phyloP scores from a whole-genome alignment of 2,888 invertebrate genomes.

The Dichetophora obliterata region DNA sequence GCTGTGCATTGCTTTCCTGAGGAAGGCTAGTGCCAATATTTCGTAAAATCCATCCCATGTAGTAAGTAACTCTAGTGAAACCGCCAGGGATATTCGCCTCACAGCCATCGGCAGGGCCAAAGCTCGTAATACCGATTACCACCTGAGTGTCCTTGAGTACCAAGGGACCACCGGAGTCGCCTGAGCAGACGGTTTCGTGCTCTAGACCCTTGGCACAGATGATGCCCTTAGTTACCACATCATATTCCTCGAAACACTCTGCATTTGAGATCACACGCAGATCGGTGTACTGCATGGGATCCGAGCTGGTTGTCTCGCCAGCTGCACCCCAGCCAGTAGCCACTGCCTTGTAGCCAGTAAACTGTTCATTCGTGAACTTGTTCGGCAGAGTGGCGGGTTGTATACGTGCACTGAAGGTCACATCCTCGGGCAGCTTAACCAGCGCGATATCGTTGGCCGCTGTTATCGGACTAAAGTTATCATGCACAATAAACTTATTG shows the following conservation, averaged over 20 bases:
- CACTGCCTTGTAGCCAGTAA: conserved; percentile 60
- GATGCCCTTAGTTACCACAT: conserved; percentile 63
- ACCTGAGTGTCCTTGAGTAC: conserved; percentile 61
- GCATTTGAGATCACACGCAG: conserved; percentile 64
- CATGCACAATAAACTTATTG: conserved; percentile 65
- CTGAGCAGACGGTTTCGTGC: conserved; percentile 66
- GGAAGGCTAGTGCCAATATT: conserved; percentile 57
- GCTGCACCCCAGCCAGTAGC: conserved; percentile 68
- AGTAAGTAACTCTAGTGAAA: conserved; percentile 65
- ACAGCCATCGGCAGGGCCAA: conserved; percentile 66
- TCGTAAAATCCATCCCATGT: conserved; percentile 65
- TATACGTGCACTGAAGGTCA: conserved; percentile 61
- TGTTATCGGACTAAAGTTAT: conserved; percentile 60
- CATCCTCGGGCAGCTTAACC: conserved; percentile 61
- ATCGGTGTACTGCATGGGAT: conserved; percentile 66
- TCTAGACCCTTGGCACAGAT: conserved; percentile 66
- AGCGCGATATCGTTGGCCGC: conserved; percentile 68
- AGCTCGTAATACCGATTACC: conserved; percentile 68
- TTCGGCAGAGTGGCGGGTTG: conserved; percentile 63
- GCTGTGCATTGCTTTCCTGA: conserved; percentile 21
- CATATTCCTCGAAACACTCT: conserved; percentile 63
- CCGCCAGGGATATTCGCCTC: conserved; percentile 66
- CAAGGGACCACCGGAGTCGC: conserved; percentile 68
- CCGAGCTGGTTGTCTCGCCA: conserved; percentile 57
- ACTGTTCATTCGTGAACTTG: conserved; percentile 50